A percentile compares a stretch with the other conserved stretches of the same genome.
Conservation (phyloP, 2,113 vertebrate species). For the Hiodon alosoides region DNA sequence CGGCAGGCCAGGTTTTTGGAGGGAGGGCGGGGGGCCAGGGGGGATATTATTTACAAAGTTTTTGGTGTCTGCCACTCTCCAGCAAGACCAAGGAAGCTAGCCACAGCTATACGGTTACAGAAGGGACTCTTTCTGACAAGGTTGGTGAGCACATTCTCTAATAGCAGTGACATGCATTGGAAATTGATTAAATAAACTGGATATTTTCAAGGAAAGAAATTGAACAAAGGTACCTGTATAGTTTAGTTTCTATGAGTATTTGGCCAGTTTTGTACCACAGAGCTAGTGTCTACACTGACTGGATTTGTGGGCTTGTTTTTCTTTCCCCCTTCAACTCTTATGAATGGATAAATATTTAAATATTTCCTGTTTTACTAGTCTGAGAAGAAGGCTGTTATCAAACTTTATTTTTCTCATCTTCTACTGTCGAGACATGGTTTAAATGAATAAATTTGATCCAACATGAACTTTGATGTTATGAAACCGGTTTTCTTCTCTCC, state of each 20-base stretch:
- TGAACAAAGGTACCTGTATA: too few species aligned
- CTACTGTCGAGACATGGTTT: too few species aligned
- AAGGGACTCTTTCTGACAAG: constrained; percentile 49
- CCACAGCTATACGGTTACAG: constrained; percentile 33
- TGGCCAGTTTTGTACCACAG: background rate
- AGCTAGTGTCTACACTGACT: background rate
- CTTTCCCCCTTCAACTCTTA: background rate
- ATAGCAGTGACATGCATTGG: background rate
- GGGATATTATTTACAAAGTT: constrained; percentile 36
- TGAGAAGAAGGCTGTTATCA: too few species aligned
- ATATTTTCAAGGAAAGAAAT: background rate
- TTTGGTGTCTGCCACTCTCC: constrained; percentile 41
- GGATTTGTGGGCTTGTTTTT: constrained; percentile 2
- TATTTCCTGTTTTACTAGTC: too few species aligned
- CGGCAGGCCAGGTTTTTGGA: constrained; percentile 14
- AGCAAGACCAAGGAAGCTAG: constrained; percentile 37
- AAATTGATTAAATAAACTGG: background rate
- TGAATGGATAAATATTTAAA: too few species aligned
- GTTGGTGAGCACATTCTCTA: constrained; percentile 42
- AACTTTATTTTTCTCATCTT: too few species aligned
- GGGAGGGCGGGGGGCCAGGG: constrained; percentile 21
- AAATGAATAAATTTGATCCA: too few species aligned
- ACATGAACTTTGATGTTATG: background rate
- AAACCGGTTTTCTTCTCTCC: background rate
- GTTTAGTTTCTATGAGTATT: background rate